Evolutionary conservation across 2,797 vertebrate genomes (phyloP).

Genomic region (Smutsia temminckii): DNA sequence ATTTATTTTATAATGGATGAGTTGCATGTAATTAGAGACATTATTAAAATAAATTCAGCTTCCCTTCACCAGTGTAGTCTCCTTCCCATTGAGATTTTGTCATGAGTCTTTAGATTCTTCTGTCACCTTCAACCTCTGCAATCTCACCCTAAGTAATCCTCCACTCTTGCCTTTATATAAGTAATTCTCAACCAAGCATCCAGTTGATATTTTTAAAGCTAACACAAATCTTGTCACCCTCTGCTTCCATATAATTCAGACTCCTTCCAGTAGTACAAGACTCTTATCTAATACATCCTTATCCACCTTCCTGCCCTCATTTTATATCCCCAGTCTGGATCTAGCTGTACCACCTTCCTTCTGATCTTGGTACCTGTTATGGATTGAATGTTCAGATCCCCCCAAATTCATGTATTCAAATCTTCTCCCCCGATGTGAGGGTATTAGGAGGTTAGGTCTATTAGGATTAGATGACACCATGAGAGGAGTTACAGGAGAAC

Average conservation of each 20-base stretch:
- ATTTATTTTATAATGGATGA: not conserved
- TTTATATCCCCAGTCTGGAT: not conserved
- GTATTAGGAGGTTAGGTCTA: not conserved
- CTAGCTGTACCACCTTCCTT: not conserved
- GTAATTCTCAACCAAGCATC: not conserved
- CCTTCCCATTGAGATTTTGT: not conserved
- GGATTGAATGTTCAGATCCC: not conserved
- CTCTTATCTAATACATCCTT: not conserved
- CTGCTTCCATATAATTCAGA: not conserved
- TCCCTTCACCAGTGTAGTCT: not conserved
- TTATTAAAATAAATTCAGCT: not conserved
- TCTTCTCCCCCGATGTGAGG: not conserved
- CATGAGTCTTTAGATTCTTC: not conserved
- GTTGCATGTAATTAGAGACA: not conserved
- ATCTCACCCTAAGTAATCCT: not conserved
- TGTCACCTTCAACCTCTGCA: not conserved
- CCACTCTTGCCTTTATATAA: not conserved
- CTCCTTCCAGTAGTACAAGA: not conserved
- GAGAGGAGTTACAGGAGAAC: not conserved
- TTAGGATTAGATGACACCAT: not conserved
- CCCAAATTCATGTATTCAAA: not conserved
- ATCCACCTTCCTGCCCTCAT: not conserved
- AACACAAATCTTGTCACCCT: not conserved
- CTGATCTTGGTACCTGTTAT: not conserved
- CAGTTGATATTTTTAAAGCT: not conserved